Percentiles rank a stretch among this genome's conserved stretches.
Conservation (phyloP, 2,797 vertebrate genomes). For the Malacoraja senta region DNA sequence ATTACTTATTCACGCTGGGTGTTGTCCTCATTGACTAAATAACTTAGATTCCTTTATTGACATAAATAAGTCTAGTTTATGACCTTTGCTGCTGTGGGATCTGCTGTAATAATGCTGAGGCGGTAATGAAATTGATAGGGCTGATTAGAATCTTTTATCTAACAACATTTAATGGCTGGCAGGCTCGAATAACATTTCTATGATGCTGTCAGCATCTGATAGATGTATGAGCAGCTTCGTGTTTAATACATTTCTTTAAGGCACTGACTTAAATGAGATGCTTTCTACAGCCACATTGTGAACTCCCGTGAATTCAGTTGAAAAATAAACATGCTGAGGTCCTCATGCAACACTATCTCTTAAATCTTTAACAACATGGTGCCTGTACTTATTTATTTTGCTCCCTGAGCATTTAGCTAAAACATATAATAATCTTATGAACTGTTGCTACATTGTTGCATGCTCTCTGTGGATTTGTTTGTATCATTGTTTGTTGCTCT, state of each 20-base stretch:
- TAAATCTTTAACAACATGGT: slow-evolving; percentile 17
- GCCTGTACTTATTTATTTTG: slow-evolving; percentile 19
- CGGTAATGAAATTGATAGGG: neutral
- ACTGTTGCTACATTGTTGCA: neutral
- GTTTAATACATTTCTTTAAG: neutral
- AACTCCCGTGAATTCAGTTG: neutral
- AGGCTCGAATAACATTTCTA: neutral
- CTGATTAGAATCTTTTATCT: no score
- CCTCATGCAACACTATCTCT: neutral
- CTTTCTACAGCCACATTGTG: neutral
- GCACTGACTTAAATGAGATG: neutral
- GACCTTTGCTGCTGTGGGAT: neutral
- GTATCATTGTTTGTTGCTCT: neutral
- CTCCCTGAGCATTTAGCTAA: neutral
- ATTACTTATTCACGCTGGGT: no score
- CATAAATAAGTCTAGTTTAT: neutral
- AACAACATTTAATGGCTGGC: neutral
- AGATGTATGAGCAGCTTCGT: neutral
- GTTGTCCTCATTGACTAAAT: neutral
- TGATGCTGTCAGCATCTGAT: neutral
- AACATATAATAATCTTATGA: neutral
- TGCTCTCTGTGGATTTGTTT: neutral
- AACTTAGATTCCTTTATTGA: no score
- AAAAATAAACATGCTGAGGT: neutral
- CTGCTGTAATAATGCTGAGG: neutral